Base-by-base conservation (phyloP, 2,113 vertebrate species). In the Pogonocichla stellata region DNA sequence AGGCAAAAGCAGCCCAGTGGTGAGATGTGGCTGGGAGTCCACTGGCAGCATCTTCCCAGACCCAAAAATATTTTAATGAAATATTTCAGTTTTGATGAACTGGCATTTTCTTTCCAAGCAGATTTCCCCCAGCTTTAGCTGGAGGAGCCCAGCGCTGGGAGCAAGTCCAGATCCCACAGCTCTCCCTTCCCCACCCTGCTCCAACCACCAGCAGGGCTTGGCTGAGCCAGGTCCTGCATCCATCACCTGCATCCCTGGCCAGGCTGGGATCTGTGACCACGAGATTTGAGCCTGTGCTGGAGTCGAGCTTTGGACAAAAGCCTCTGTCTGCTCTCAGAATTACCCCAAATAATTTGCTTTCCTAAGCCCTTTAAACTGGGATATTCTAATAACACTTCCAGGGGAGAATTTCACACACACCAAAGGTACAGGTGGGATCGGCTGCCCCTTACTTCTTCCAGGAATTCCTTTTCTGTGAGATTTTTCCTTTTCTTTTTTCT, bases 381-480 rank as follows among this genome's bases (percentile, higher is more conserved):
- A 61, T 87, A 24, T 72, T 87, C 78, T 45, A 81, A 69, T 67
- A 79, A 56, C 13, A 0, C 17, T 89, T 75, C 34, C 75, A 61
- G 73, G 31, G 61, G 45, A 31, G 9, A 89, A 79, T 60, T 79
- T 65, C 61, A 45, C 34, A 18, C 7, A 9, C 48, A 75, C 61
- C 42, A 65, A 81, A 73, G 70, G 31, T 24, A 71, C 33, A 0
- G 0, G 7, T 1, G 5, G 24, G 29, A 57, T 38, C 0, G 1
- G 28, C 5, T 78, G 22, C 53, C 61, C 54, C 80, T 93, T 34
- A 33, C 43, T 40, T 67, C 24, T 96, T 45, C 26, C 60, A 34
- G 33, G 22, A 74, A 87, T 91, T 78, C 34, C 36, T 67, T 53
- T 48, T 12, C 45, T 16, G 48, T 31, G n/a, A n/a, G n/a, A n/a